phyloP scores from a whole-genome alignment of 92 coral and sea anemone genomes.

The Epizoanthus fatuus region DNA sequence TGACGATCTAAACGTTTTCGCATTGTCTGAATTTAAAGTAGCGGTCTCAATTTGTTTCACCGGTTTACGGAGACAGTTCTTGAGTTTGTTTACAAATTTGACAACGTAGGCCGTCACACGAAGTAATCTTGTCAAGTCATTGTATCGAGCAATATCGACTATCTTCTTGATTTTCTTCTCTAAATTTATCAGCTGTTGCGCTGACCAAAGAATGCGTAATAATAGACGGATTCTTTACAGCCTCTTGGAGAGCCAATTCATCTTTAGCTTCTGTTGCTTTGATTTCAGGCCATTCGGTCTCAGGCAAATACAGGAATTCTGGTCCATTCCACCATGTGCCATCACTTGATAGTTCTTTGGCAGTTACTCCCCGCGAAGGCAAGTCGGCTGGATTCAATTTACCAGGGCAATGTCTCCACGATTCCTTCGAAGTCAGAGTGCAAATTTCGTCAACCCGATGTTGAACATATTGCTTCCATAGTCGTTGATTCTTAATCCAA shows the following conservation, averaged over 20 bases:
- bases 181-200: not conserved
- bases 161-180: slow-evolving; percentile 37
- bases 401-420: slow-evolving; percentile 68
- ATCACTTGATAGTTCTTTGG: slow-evolving; percentile 45
- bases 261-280: slow-evolving; percentile 42
- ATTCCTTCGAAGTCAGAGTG: slow-evolving; percentile 29
- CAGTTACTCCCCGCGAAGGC: slow-evolving; percentile 71
- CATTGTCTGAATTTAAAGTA: slow-evolving; percentile 72
- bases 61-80: not conserved
- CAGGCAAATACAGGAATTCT: slow-evolving; percentile 42
- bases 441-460: slow-evolving; percentile 56
- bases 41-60: not conserved
- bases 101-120: slow-evolving; percentile 70
- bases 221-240: slow-evolving; percentile 47
- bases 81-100: slow-evolving; percentile 54
- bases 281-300: slow-evolving; percentile 58
- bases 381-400: slow-evolving; percentile 60
- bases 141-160: slow-evolving; percentile 57
- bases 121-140: slow-evolving; percentile 58
- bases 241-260: slow-evolving; percentile 39
- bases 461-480: slow-evolving; percentile 60
- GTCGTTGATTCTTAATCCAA: slow-evolving; percentile 53
- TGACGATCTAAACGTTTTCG: slow-evolving; percentile 70
- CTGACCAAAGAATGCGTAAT: slow-evolving; percentile 60
- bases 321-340: slow-evolving; percentile 67